Evolutionary conservation across 2,888 invertebrate species (phyloP), one percentile per base, ranked within the genome.

Genomic region (Helicoverpa assulta): DNA sequence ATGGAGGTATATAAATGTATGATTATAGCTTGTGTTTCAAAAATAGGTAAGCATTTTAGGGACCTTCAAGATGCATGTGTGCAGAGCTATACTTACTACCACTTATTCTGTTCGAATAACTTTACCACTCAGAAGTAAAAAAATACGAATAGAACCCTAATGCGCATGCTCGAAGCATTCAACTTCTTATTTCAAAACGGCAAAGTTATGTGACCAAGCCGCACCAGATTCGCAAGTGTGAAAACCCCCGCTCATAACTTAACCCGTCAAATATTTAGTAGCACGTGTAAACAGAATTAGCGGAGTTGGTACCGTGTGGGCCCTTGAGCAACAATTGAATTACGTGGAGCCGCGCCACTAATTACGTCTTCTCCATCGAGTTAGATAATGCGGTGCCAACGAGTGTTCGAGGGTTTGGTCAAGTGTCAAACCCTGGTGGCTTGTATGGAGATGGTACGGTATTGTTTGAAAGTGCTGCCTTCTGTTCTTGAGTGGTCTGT

Each of bases 231-330:
- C n/a, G 0, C 7, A 18, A 5, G 14, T 1, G 3, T 7, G 37
- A 54, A 1, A 2, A 37, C 7, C 61, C 16, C 0, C 69, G 7
- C 71, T 67, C 50, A 1, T 57, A 21, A 40, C 70, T 69, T 57
- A 29, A 0, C 16, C 67, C 55, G 12, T 26, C 29, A 40, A 53
- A 56, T 69, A 73, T 80, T 80, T 67, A 74, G 71, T 51, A 76
- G 77, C 67, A 81, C 76, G 84, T 84, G 84, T 84, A 84, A 84
- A 84, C 69, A 76, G 81, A 82, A 85, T 85, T 85, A 85, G 82
- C 78, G 18, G 82, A 85, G 83, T 84, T 84, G 76, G 78, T 71
- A 68, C 82, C 82, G 75, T 82, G 76, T 78, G 67, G 70, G 70
- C 72, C 69, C 84, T 85, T 73, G 58, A 84, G 73, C 58, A 62